These are phyloP conservation scores for Pristionchus maxplancki DNA, from an alignment of 2,888 invertebrate genomes.

Conservation along the genomic window DNA sequence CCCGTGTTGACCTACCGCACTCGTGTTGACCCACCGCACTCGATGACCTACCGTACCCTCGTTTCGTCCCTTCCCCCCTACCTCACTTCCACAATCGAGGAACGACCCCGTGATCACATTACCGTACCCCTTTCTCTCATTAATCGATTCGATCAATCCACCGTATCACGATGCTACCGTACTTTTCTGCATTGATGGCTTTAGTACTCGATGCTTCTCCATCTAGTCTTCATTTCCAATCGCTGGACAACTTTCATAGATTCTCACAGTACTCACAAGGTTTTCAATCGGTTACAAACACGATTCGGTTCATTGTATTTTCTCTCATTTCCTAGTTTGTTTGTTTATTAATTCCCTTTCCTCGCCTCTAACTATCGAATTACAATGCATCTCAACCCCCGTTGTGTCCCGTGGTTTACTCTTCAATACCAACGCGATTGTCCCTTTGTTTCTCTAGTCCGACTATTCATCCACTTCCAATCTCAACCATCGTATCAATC, in stretches of 20 bases:
- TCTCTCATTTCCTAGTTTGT: neutral
- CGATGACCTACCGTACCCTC: conserved; percentile 12
- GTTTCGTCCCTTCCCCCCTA: neutral
- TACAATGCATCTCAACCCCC: neutral
- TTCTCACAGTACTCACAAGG: conserved; percentile 26
- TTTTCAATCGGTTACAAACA: neutral
- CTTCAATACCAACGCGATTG: conserved; percentile 3
- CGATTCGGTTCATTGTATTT: neutral
- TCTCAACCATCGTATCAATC: conserved; percentile 16
- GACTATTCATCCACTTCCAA: neutral
- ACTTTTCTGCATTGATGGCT: neutral
- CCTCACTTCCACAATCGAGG: neutral
- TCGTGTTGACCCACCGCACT: neutral
- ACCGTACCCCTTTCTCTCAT: neutral
- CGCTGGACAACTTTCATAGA: neutral
- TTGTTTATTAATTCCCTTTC: neutral
- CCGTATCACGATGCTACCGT: conserved; percentile 1
- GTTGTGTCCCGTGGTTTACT: neutral
- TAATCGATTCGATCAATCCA: conserved; percentile 1
- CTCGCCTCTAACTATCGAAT: conserved; percentile 18
- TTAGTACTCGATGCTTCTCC: conserved; percentile 30
- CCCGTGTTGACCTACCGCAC: neutral
- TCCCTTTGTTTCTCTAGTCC: neutral
- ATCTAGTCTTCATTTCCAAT: conserved; percentile 4
- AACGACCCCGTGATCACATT: neutral